phyloP scores from a whole-genome alignment of 64 coral and sea anemone species.

The Trachythela sp. region DNA sequence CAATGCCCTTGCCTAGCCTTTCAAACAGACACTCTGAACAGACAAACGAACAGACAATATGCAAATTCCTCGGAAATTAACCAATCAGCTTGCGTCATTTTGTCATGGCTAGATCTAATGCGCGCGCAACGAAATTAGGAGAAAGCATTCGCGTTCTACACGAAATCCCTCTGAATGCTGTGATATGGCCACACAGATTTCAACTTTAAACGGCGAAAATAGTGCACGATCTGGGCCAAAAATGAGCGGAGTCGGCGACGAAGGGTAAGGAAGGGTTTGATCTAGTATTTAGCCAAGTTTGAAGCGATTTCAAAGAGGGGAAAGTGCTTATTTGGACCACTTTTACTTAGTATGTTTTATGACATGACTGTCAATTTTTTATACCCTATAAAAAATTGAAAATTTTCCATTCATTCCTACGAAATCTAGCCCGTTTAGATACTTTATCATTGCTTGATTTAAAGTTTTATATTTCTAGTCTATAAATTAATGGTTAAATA shows the following conservation, averaged over 20 bases:
- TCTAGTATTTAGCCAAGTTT: neutral
- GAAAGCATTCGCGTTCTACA: neutral
- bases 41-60: neutral
- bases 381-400: neutral
- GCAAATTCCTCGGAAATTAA: neutral
- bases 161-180: neutral
- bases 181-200: neutral
- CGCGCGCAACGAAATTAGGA: neutral
- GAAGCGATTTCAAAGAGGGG: neutral
- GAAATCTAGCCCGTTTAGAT: too few relatives aligned
- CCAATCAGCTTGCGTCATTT: neutral
- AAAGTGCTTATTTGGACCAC: neutral
- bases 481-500: neutral
- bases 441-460: too few relatives aligned
- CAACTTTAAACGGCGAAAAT: neutral
- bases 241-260: neutral
- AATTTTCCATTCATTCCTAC: too few relatives aligned
- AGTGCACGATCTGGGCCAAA: neutral
- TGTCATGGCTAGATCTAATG: neutral
- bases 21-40: too few relatives aligned
- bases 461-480: too few relatives aligned
- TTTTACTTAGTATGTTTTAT: neutral
- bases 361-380: neutral
- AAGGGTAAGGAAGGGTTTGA: neutral
- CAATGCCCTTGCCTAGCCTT: too few relatives aligned